A percentile compares a stretch with the other conserved stretches of the same genome.
phyloP scores from a whole-genome alignment of 2,888 invertebrate genomes.

The Anthophora plumipes region DNA sequence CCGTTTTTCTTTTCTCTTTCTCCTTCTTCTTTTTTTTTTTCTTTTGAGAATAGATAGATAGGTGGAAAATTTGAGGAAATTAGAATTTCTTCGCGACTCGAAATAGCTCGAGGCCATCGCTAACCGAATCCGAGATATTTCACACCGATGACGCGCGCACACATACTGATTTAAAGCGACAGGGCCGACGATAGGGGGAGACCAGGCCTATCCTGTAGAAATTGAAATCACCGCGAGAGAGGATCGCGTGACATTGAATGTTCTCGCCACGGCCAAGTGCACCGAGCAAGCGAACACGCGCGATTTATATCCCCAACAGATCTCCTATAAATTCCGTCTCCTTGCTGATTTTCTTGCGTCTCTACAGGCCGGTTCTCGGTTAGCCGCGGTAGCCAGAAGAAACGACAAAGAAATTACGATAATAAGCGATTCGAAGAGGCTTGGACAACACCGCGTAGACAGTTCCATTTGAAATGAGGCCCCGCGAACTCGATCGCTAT shows the following conservation, averaged over 20 bases:
- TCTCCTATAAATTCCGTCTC: slow-evolving; percentile 26
- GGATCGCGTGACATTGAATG: slow-evolving; percentile 21
- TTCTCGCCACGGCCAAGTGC: slow-evolving; percentile 35
- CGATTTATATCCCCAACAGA: slow-evolving; percentile 15
- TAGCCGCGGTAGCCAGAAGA: not conserved
- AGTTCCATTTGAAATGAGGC: slow-evolving; percentile 39
- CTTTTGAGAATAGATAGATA: too few relatives aligned
- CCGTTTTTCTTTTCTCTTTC: too few relatives aligned
- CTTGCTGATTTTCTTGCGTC: not conserved
- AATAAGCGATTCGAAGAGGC: not conserved
- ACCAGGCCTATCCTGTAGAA: too few relatives aligned
- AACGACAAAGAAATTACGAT: slow-evolving; percentile 7
- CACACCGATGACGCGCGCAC: too few relatives aligned
- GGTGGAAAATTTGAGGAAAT: too few relatives aligned
- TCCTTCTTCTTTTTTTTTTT: too few relatives aligned
- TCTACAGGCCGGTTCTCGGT: too few relatives aligned
- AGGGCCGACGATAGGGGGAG: not conserved
- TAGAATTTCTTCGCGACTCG: not conserved
- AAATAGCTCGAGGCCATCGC: too few relatives aligned
- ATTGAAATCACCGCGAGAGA: not conserved
- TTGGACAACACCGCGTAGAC: slow-evolving; percentile 17
- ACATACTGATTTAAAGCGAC: not conserved
- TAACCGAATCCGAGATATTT: not conserved
- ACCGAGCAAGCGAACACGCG: not conserved
- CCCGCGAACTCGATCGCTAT: slow-evolving; percentile 32